Evolutionary conservation across 92 coral and sea anemone genomes (phyloP).

Genomic region (Umimayanthus chanpuru): DNA sequence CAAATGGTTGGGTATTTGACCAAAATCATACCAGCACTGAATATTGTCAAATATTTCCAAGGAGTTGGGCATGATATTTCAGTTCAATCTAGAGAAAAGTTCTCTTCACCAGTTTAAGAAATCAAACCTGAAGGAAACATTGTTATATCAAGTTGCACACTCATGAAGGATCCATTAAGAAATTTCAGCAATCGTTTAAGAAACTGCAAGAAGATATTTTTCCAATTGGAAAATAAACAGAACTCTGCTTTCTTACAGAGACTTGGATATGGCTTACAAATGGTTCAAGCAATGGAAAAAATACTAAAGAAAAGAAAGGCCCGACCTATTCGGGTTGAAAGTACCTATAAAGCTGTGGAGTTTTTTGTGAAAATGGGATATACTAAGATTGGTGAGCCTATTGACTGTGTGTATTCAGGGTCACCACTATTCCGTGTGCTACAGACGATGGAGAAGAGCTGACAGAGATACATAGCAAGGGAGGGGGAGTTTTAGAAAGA

Average conservation of each 20-base stretch:
- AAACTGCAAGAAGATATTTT: background rate
- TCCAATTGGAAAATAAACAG: too few relatives aligned
- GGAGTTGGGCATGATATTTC: too few relatives aligned
- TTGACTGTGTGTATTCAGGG: constrained; percentile 75
- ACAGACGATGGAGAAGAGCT: constrained; percentile 86
- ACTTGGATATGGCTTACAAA: constrained; percentile 77
- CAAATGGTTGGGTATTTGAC: too few relatives aligned
- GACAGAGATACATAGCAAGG: background rate
- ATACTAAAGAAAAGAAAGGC: constrained; percentile 57
- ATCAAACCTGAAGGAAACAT: too few relatives aligned
- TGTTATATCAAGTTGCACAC: too few relatives aligned
- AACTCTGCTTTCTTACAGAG: constrained; percentile 46
- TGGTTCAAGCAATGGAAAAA: constrained; percentile 71
- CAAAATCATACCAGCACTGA: too few relatives aligned
- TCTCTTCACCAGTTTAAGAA: too few relatives aligned
- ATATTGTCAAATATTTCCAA: too few relatives aligned
- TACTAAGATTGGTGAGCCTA: constrained; percentile 68
- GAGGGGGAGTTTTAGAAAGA: background rate
- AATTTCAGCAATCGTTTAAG: background rate
- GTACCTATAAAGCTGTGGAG: constrained; percentile 80
- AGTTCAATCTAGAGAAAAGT: too few relatives aligned
- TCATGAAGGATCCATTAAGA: too few relatives aligned
- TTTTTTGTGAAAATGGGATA: constrained; percentile 84
- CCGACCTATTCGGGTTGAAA: constrained; percentile 84
- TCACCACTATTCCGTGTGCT: constrained; percentile 77